phyloP scores from a whole-genome alignment of 1,140 invertebrate species.

The Ceratina australensis region DNA sequence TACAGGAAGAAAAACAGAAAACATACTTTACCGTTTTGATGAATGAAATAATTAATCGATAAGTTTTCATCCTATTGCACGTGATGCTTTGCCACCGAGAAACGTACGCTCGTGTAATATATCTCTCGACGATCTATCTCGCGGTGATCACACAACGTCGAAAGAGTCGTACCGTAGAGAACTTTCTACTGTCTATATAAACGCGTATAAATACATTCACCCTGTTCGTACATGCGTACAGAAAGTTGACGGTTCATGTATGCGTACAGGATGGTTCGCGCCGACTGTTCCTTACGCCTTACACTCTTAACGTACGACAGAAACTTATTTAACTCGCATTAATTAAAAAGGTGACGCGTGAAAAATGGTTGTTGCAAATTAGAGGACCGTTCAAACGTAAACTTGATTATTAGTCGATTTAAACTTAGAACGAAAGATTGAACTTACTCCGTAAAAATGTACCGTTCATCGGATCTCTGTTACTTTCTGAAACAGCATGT shows the following conservation, averaged over 20 bases:
- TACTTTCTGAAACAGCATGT: constrained; percentile 24
- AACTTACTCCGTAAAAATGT: not conserved
- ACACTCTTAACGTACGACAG: not conserved
- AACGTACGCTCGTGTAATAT: not conserved
- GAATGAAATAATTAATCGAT: constrained; percentile 22
- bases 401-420: not conserved
- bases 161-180: not conserved
- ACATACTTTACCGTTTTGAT: not conserved
- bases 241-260: constrained; percentile 9
- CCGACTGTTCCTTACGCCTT: constrained; percentile 1
- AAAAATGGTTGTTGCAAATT: no score
- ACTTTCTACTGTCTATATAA: constrained; percentile 29
- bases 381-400: not conserved
- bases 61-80: constrained; percentile 16
- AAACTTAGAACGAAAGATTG: not conserved
- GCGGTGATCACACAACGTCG: not conserved
- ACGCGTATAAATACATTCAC: constrained; percentile 2
- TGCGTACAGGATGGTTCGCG: constrained; percentile 8
- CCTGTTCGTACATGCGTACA: constrained; percentile 8
- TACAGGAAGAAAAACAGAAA: constrained; percentile 17
- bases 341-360: no score
- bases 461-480: not conserved
- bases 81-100: constrained; percentile 10
- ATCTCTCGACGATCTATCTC: constrained; percentile 16
- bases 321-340: no score